These are phyloP conservation scores for Philopotamus ludificatus DNA, from an alignment of 1,140 invertebrate genomes.

Conservation along the genomic window DNA sequence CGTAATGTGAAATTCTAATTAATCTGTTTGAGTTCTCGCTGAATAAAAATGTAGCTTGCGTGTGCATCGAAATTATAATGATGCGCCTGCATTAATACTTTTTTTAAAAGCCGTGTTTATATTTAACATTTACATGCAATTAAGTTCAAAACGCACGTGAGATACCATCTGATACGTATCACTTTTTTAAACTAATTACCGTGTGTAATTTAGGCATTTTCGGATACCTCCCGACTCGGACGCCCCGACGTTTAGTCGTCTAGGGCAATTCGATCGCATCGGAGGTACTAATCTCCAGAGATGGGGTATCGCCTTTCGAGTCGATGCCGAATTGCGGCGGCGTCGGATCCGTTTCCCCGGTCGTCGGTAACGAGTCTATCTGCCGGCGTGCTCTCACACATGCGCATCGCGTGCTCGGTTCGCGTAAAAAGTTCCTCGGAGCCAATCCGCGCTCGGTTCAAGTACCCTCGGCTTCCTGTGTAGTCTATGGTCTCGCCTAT, in stretches of 20 bases:
- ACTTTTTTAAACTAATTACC: too few species aligned
- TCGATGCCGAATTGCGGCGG: not conserved
- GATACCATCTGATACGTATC: too few species aligned
- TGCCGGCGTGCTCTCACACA: not conserved
- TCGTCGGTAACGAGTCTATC: not conserved
- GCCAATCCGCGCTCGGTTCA: slow-evolving; percentile 10
- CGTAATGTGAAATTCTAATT: too few species aligned
- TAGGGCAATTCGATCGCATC: not conserved
- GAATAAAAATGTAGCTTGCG: not conserved
- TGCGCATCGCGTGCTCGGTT: slow-evolving; percentile 15
- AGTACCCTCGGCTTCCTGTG: slow-evolving; percentile 25
- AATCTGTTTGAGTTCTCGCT: not conserved
- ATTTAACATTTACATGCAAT: not conserved
- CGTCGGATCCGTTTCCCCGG: not conserved
- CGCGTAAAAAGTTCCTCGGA: slow-evolving; percentile 1
- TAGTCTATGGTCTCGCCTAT: slow-evolving; percentile 25
- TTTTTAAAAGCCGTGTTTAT: not conserved
- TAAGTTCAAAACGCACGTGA: too few species aligned
- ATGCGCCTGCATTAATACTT: not conserved
- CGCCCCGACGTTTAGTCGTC: not conserved
- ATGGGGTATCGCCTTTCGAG: too few species aligned
- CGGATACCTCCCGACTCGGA: not conserved
- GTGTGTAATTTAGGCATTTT: not conserved
- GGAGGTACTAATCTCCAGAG: too few species aligned
- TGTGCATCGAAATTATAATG: not conserved